Base-by-base conservation (phyloP, 2,888 invertebrate genomes). In the Latheticus oryzae region DNA sequence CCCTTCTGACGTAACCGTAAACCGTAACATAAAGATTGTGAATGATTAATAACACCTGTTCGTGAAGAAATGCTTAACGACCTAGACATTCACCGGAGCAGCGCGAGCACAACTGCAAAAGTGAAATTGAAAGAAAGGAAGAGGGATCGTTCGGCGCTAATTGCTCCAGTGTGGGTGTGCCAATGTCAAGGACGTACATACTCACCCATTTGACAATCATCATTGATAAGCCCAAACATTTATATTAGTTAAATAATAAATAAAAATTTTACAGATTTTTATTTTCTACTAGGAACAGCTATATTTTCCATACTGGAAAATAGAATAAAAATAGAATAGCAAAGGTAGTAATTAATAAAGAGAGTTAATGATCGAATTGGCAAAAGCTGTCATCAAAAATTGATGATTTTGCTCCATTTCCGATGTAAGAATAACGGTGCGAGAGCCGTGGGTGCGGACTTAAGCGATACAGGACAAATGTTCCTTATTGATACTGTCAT, bases 401-500 rank as follows among this genome's bases (percentile, higher is more conserved):
- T n/a, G n/a, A n/a, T n/a, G n/a, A n/a, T n/a, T n/a, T n/a, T n/a
- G n/a, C n/a, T n/a, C n/a, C n/a, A n/a, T n/a, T n/a, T n/a, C n/a
- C n/a, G n/a, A n/a, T n/a, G n/a, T n/a, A n/a, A n/a, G n/a, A 32
- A 12, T 5, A 12, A 32, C 8, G 2, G 12, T 5, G 5, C 8
- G 3, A 8, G 13, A n/a, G 24, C 42, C 42, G 42, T 23, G 15
- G 42, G 42, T 32, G 47, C 30, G 43, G 51, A 62, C 69, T 68
- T 64, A 69, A 69, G 52, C 60, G 65, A 62, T 68, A 8, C 61
- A 67, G 68, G 72, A 72, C 73, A 74, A 73, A 74, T 73, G 73
- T 67, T 67, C 66, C 67, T 74, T 74, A 73, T 73, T 73, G 74
- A 73, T 74, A 73, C 72, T 72, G 73, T 72, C 73, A 73, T 73